phyloP scores from a whole-genome alignment of 2,888 invertebrate species.

The Drosophila incognita region DNA sequence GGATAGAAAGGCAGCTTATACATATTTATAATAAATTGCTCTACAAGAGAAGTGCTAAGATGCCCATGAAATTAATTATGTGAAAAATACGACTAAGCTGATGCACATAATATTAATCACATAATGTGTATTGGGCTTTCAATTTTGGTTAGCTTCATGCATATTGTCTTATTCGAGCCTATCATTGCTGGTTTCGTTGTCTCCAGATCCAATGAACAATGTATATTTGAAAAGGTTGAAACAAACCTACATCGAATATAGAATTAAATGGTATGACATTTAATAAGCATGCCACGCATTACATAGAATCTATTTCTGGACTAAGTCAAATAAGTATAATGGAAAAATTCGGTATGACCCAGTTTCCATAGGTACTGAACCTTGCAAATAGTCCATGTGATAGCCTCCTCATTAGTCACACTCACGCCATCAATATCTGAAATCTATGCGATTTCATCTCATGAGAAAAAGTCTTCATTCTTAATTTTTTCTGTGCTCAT shows the following conservation, averaged over 20 bases:
- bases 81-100: neutral
- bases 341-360: conserved; percentile 50
- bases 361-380: conserved; percentile 60
- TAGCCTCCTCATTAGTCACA: conserved; percentile 57
- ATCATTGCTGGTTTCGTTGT: conserved; percentile 64
- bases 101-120: neutral
- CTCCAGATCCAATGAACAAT: neutral
- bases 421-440: conserved; percentile 54
- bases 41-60: neutral
- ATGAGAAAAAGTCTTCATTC: neutral
- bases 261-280: conserved; percentile 53
- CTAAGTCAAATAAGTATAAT: conserved; percentile 44
- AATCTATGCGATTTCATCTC: conserved; percentile 48
- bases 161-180: conserved; percentile 52
- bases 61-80: too few species aligned
- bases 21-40: neutral
- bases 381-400: conserved; percentile 61
- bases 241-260: conserved; percentile 57
- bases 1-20: neutral
- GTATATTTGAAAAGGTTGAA: neutral
- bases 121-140: conserved; percentile 48
- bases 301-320: conserved; percentile 62
- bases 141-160: conserved; percentile 40
- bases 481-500: conserved; percentile 14
- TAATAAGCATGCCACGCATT: conserved; percentile 42